Conservation (phyloP, 2,888 invertebrate genomes). For the Athalia rosae region DNA sequence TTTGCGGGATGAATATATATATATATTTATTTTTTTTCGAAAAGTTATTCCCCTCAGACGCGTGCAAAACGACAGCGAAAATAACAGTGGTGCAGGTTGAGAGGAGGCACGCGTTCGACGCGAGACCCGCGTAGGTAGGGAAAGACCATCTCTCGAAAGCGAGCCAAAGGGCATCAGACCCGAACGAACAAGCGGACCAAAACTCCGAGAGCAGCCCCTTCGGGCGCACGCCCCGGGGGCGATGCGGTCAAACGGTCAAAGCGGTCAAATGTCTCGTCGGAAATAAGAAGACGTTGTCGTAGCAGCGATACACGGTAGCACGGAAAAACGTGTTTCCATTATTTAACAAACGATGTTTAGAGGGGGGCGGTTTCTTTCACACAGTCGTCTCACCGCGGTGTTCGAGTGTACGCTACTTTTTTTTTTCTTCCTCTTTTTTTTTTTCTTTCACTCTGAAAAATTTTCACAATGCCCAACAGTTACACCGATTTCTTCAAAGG, state of each 20-base stretch:
- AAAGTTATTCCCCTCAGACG: neutral
- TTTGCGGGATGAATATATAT: too few species aligned
- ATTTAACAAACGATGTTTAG: neutral
- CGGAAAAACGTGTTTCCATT: constrained; percentile 23
- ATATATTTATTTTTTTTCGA: neutral
- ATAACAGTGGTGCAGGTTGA: neutral
- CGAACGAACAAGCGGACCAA: neutral
- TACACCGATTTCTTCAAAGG: too few species aligned
- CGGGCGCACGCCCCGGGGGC: constrained; percentile 32
- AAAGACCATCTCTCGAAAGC: too few species aligned
- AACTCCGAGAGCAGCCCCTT: neutral
- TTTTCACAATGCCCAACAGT: too few species aligned
- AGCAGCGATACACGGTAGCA: constrained; percentile 7
- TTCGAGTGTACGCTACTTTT: neutral
- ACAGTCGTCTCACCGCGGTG: neutral
- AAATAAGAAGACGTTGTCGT: neutral
- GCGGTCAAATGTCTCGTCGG: constrained; percentile 22
- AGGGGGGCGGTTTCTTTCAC: neutral
- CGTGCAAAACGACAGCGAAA: constrained; percentile 9
- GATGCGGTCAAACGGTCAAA: constrained; percentile 36
- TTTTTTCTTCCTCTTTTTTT: too few species aligned
- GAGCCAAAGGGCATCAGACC: too few species aligned
- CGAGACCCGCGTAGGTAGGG: too few species aligned
- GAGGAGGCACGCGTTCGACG: neutral
- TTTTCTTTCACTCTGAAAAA: too few species aligned